Evolutionary conservation across 2,888 invertebrate species (phyloP).

Genomic region (Antheraea assamensis): DNA sequence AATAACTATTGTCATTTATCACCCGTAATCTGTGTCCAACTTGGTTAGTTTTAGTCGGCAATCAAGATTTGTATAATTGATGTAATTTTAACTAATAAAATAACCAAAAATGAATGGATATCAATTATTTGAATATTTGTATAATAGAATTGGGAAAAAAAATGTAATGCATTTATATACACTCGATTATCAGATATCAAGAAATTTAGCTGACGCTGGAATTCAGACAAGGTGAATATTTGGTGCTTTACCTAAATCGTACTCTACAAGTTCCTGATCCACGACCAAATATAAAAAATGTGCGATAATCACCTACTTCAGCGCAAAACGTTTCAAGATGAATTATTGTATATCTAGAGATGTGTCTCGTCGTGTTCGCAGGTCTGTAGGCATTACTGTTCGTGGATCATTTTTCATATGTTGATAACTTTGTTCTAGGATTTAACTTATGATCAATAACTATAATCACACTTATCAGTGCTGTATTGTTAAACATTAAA

Average conservation of each 20-base stretch:
- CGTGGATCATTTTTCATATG: neutral
- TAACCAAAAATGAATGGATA: constrained; percentile 21
- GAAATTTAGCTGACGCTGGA: constrained; percentile 46
- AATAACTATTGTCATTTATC: too few species aligned
- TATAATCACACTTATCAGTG: too few species aligned
- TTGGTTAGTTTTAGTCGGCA: neutral
- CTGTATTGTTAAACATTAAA: neutral
- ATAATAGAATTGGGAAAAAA: constrained; percentile 23
- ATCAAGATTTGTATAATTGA: neutral
- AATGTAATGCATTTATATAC: constrained; percentile 30
- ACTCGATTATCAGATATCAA: constrained; percentile 53
- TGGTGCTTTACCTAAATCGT: constrained; percentile 19
- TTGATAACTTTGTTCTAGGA: too few species aligned
- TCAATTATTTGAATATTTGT: constrained; percentile 21
- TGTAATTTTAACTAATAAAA: neutral
- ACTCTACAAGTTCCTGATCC: neutral
- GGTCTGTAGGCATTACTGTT: neutral
- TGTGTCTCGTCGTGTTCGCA: neutral
- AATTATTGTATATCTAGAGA: neutral
- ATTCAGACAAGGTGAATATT: constrained; percentile 55
- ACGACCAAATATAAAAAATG: neutral
- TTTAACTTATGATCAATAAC: too few species aligned
- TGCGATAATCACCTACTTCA: neutral
- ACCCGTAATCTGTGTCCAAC: too few species aligned
- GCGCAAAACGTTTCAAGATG: neutral